A percentile compares a stretch with the other conserved stretches of the same genome.
phyloP scores from a whole-genome alignment of 2,888 invertebrate species.

The Bursaphelenchus okinawaensis region DNA sequence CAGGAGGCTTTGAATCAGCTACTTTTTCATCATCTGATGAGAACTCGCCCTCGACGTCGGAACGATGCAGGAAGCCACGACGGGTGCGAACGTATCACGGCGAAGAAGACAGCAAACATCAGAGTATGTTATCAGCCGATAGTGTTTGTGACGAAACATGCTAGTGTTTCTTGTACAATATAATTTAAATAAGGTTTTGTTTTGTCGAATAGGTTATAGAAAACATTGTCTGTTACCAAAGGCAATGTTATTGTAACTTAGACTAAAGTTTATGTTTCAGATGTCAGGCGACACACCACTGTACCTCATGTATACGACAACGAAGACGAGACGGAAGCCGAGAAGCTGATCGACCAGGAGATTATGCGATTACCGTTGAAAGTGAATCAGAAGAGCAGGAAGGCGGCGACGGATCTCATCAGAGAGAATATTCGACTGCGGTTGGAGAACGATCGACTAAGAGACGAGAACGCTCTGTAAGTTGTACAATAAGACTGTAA shows the following conservation, averaged over 20 bases:
- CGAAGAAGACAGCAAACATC: not conserved
- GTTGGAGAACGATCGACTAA: constrained; percentile 26
- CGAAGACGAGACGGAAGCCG: constrained; percentile 24
- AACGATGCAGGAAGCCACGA: constrained; percentile 3
- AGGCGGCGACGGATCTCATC: constrained; percentile 31
- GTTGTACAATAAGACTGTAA: not conserved
- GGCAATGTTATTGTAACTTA: too few relatives aligned
- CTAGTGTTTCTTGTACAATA: not conserved
- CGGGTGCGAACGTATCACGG: constrained; percentile 4
- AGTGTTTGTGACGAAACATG: not conserved
- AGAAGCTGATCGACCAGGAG: constrained; percentile 12
- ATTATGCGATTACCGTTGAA: constrained; percentile 2
- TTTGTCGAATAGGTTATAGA: too few relatives aligned
- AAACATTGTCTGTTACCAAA: too few relatives aligned
- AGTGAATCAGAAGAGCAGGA: constrained; percentile 19
- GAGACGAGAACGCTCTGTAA: constrained; percentile 22
- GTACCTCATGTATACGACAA: constrained; percentile 34
- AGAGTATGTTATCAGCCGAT: not conserved
- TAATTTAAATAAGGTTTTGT: too few relatives aligned
- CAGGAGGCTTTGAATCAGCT: constrained; percentile 6
- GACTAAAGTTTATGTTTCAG: too few relatives aligned
- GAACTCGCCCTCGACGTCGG: constrained; percentile 16
- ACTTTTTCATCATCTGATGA: constrained; percentile 12
- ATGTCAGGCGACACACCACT: constrained; percentile 35
- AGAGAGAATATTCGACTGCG: constrained; percentile 28